Percentiles rank a stretch among this genome's conserved stretches.
Conservation (phyloP, 2,113 vertebrate genomes). For the Gambusia holbrooki region DNA sequence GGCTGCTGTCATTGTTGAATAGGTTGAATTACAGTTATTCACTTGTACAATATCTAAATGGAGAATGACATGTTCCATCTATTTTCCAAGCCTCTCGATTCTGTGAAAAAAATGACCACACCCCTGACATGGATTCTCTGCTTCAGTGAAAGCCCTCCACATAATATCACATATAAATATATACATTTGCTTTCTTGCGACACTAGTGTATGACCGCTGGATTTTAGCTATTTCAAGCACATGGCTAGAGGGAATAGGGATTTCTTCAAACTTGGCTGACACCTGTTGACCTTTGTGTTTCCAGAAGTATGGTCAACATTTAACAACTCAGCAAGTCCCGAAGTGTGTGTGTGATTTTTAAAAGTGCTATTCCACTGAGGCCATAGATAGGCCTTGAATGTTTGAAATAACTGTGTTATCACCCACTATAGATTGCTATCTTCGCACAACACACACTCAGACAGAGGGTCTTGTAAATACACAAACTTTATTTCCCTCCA, state of each 20-base stretch:
- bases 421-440: slow-evolving; percentile 50
- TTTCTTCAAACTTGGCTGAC: slow-evolving; percentile 42
- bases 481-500: slow-evolving; percentile 30
- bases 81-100: no score
- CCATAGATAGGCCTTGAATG: slow-evolving; percentile 55
- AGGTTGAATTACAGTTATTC: no score
- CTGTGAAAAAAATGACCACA: no score
- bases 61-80: no score
- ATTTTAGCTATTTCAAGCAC: slow-evolving; percentile 49
- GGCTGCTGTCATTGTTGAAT: not conserved
- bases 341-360: slow-evolving; percentile 3
- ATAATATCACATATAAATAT: no score
- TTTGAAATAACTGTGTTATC: slow-evolving; percentile 56
- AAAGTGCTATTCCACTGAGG: slow-evolving; percentile 31
- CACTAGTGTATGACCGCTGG: no score
- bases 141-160: no score
- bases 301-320: slow-evolving; percentile 22
- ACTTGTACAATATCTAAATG: no score
- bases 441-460: not conserved
- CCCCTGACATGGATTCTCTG: no score
- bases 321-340: slow-evolving; percentile 17
- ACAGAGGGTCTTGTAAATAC: slow-evolving; percentile 14
- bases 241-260: slow-evolving; percentile 58
- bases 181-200: not conserved
- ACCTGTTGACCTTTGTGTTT: slow-evolving; percentile 40